A percentile compares a stretch with the other conserved stretches of the same genome.
Evolutionary conservation across 2,888 invertebrate genomes (phyloP).

Genomic region (Apamea sordens): DNA sequence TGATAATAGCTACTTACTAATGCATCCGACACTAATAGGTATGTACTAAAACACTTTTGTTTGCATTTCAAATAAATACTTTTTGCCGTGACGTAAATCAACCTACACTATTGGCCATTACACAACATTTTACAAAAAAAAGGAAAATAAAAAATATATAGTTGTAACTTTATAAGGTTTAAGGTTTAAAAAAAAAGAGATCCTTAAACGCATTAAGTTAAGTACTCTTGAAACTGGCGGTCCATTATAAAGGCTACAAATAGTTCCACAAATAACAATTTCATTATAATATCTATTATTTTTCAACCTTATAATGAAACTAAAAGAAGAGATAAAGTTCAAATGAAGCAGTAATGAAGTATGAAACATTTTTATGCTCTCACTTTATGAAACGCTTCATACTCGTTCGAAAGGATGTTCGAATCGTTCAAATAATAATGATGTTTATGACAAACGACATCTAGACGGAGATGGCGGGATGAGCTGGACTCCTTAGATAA

Average conservation of each 20-base stretch:
- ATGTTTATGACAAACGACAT: background rate
- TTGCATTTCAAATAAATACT: conserved; percentile 5
- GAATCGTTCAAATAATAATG: background rate
- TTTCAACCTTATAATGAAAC: conserved; percentile 4
- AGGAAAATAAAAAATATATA: conserved; percentile 18
- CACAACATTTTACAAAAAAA: conserved; percentile 22
- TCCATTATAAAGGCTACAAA: conserved; percentile 19
- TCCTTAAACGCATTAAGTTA: background rate
- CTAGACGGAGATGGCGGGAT: too few relatives aligned
- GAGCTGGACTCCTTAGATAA: too few relatives aligned
- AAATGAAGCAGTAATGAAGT: conserved; percentile 1
- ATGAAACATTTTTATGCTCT: conserved; percentile 10
- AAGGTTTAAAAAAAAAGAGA: conserved; percentile 38
- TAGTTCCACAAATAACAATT: background rate
- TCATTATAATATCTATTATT: background rate
- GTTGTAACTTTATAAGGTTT: conserved; percentile 50
- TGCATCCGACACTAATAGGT: background rate
- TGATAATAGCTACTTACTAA: background rate
- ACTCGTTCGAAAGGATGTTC: background rate
- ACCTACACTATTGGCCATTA: conserved; percentile 1
- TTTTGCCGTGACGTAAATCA: background rate
- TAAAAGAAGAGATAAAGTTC: background rate
- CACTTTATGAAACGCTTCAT: conserved; percentile 4
- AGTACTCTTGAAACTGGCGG: background rate
- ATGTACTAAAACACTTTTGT: background rate